Percentiles rank a stretch among this genome's conserved stretches.
These are phyloP conservation scores for Spodoptera picta DNA, from an alignment of 2,888 invertebrate genomes.

Conservation along the genomic window DNA sequence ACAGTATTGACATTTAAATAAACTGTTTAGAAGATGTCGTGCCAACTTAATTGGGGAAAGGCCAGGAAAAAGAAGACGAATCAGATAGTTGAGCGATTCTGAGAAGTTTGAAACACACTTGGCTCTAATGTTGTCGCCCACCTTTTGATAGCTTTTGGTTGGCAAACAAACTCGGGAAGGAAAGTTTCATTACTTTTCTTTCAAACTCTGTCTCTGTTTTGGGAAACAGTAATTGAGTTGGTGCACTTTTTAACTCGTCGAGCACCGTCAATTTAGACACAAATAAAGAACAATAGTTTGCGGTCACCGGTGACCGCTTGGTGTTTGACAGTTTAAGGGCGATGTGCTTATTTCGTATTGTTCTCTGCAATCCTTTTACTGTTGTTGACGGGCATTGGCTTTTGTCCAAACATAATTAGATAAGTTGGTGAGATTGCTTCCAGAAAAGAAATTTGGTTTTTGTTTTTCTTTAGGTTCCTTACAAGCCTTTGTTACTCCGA, in stretches of 20 bases:
- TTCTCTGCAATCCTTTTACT: conserved; percentile 34
- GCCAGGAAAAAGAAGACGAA: conserved; percentile 4
- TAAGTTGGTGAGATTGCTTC: too few species aligned
- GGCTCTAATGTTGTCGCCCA: conserved; percentile 36
- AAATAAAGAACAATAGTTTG: too few species aligned
- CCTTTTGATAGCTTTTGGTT: conserved; percentile 48
- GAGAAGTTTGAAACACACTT: conserved; percentile 43
- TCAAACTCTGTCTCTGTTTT: conserved; percentile 48
- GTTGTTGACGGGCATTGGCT: conserved; percentile 34
- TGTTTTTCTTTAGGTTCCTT: too few species aligned
- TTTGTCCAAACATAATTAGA: too few species aligned
- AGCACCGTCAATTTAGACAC: too few species aligned
- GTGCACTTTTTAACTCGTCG: conserved; percentile 54
- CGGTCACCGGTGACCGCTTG: too few species aligned
- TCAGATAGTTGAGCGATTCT: conserved; percentile 32
- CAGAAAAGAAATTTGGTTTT: too few species aligned
- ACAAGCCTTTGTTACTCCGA: too few species aligned
- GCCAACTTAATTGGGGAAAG: too few species aligned
- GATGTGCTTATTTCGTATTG: conserved; percentile 39
- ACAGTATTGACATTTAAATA: too few species aligned
- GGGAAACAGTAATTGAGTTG: conserved; percentile 59
- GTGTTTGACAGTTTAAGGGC: too few species aligned
- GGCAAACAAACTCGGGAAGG: conserved; percentile 46
- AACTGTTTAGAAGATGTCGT: too few species aligned
- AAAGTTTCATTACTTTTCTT: conserved; percentile 64